Base-by-base conservation (phyloP, 2,888 invertebrate genomes). In the Teleogryllus oceanicus region DNA sequence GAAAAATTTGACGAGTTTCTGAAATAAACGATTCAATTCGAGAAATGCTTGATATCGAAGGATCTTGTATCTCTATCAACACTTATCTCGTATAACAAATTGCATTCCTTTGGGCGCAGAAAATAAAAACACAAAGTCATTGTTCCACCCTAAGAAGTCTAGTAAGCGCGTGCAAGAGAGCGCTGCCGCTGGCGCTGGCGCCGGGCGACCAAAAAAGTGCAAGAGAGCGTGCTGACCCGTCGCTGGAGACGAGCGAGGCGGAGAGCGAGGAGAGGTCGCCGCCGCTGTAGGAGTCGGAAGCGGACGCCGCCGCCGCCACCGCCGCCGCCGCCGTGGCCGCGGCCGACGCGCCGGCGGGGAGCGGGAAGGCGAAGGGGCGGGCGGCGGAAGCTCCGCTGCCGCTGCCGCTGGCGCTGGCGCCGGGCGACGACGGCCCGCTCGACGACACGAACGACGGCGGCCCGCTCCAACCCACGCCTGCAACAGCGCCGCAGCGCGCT, bases 371-470 rank as follows among this genome's bases (percentile, higher is more conserved):
- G 24, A 37, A 37, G 18, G 0, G 62, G 18, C 16, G 18, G 12
- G 16, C 12, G 5, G 62, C 2, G 18, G 18, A 62, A 62, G 62
- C 62, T 62, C 16, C 62, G 18, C 62, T 62, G 3, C 62, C 62
- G 62, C 62, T 62, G 62, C 62, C 62, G 18, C 62, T 62, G 62
- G 16, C 62, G 18, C 62, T 62, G 16, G 62, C 62, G 16, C 92
- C 92, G 50, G 96, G 96, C 1, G 96, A 96, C 0, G 95, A 95
- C 0, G 96, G 95, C 11, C 93, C 94, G 81, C 87, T 87, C 82
- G 87, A 88, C 0, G 96, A 96, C 79, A 94, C 90, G 78, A 94
- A 92, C 80, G 95, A 96, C 0, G 95, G 94, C 11, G 96, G 95
- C 4, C 94, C 94, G 86, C 94, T 94, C 94, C 95, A 96, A 21